Conservation (phyloP, 2,113 vertebrate genomes). For the human region DNA sequence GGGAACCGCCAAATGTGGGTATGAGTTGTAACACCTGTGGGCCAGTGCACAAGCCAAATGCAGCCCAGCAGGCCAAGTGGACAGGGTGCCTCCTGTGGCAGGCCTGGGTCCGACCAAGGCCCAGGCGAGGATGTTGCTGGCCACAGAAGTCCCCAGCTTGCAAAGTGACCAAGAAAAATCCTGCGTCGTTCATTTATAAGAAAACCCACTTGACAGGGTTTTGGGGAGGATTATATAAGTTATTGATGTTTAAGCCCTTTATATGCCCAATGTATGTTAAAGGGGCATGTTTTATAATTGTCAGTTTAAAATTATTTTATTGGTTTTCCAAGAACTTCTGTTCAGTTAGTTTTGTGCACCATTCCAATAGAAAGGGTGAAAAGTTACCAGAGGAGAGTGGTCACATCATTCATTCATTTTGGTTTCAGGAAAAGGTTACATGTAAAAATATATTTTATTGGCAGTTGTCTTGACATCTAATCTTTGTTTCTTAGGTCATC, state of each 20-base stretch:
- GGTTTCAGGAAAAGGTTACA: neutral
- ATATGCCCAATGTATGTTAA: neutral
- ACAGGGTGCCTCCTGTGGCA: too few relatives aligned
- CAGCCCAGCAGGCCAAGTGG: too few relatives aligned
- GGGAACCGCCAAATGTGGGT: too few relatives aligned
- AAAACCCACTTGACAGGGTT: neutral
- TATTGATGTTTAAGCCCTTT: neutral
- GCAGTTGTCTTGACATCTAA: neutral
- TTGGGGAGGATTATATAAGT: neutral
- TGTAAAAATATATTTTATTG: neutral
- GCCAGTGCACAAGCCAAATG: too few relatives aligned
- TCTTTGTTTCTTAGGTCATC: neutral
- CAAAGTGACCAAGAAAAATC: too few relatives aligned
- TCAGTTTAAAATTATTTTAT: neutral
- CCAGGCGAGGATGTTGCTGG: too few relatives aligned
- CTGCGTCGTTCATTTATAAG: neutral
- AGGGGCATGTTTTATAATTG: neutral
- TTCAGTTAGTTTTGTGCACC: neutral
- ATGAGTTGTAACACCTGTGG: too few relatives aligned
- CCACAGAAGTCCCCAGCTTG: too few relatives aligned
- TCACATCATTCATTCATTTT: neutral
- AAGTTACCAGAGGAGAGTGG: neutral
- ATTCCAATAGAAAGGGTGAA: neutral
- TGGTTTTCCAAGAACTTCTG: neutral
- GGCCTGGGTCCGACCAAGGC: too few relatives aligned